phyloP scores from a whole-genome alignment of 2,888 invertebrate genomes.

The Drosophila emarginata region DNA sequence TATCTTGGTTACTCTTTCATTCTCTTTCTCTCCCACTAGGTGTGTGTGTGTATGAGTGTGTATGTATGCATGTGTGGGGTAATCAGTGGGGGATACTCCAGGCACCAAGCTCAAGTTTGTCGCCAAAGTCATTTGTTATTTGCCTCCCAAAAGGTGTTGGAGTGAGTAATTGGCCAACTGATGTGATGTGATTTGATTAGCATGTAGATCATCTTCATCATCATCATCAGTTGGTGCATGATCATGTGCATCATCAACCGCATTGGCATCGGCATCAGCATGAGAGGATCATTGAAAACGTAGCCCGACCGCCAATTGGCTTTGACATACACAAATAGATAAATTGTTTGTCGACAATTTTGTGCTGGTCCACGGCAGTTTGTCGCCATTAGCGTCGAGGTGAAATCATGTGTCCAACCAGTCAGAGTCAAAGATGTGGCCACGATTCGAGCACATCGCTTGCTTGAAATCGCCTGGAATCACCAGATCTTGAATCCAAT shows the following conservation, averaged over 20 bases:
- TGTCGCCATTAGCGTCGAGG: slow-evolving; percentile 81
- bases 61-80: slow-evolving; percentile 26
- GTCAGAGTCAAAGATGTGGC: slow-evolving; percentile 31
- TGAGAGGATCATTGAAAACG: slow-evolving; percentile 29
- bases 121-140: slow-evolving; percentile 70
- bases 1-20: slow-evolving; percentile 23
- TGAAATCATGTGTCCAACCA: slow-evolving; percentile 61
- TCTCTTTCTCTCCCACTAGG: slow-evolving; percentile 32
- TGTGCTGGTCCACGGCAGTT: slow-evolving; percentile 80
- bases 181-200: slow-evolving; percentile 71
- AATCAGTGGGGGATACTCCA: slow-evolving; percentile 12
- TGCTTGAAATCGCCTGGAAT: slow-evolving; percentile 66
- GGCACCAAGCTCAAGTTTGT: slow-evolving; percentile 53
- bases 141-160: slow-evolving; percentile 51
- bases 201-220: slow-evolving; percentile 71
- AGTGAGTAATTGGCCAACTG: slow-evolving; percentile 67
- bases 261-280: no score
- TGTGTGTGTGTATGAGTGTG: slow-evolving; percentile 18
- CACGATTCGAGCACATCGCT: slow-evolving; percentile 50
- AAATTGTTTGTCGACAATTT: slow-evolving; percentile 59
- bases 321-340: slow-evolving; percentile 15
- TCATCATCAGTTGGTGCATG: slow-evolving; percentile 15
- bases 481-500: slow-evolving; percentile 69
- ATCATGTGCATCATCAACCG: neutral
- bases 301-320: slow-evolving; percentile 13